Percentiles rank a stretch among this genome's conserved stretches.
phyloP scores from a whole-genome alignment of 2,888 invertebrate species.

The Slavum lentiscoides region DNA sequence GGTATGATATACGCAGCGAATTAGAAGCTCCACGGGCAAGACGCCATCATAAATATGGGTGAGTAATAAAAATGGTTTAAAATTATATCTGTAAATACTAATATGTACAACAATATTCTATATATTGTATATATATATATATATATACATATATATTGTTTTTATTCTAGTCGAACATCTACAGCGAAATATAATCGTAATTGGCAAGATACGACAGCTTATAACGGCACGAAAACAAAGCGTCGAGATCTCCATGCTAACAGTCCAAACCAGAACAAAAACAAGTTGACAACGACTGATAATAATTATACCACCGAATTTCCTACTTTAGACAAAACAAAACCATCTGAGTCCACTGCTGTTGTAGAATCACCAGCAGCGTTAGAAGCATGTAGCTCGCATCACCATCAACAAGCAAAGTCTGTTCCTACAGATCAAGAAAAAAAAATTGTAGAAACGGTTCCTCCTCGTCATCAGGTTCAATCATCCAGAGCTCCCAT shows the following conservation, averaged over 20 bases:
- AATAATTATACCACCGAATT: conserved; percentile 15
- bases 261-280: conserved; percentile 1
- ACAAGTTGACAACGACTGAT: conserved; percentile 4
- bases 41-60: conserved; percentile 85
- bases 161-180: conserved; percentile 73
- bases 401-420: background rate
- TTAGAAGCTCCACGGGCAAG: conserved; percentile 87
- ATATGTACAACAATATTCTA: too few relatives aligned
- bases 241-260: background rate
- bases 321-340: background rate
- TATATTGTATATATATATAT: too few relatives aligned
- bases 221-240: conserved; percentile 59
- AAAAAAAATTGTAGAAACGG: background rate
- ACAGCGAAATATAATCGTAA: conserved; percentile 83
- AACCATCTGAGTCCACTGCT: background rate
- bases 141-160: too few relatives aligned
- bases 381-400: background rate
- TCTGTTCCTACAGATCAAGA: background rate
- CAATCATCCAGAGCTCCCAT: background rate
- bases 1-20: conserved; percentile 92
- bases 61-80: conserved; percentile 56
- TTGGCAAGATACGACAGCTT: conserved; percentile 92
- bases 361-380: background rate
- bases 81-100: too few relatives aligned
- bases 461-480: background rate